Evolutionary conservation across 2,888 invertebrate genomes (phyloP).

Genomic region (Parasteatoda lunata): DNA sequence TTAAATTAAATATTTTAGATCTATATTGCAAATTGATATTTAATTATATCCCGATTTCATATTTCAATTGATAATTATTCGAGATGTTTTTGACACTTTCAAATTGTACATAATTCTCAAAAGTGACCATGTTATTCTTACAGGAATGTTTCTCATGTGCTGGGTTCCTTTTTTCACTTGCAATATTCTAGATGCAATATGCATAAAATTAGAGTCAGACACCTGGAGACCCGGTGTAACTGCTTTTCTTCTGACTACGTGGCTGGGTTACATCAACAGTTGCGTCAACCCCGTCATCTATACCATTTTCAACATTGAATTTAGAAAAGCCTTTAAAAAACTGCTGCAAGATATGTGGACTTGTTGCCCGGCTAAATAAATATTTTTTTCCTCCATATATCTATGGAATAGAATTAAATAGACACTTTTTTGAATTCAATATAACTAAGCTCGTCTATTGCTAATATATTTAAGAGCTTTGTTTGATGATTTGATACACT

Average conservation of each 20-base stretch:
- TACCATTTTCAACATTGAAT: constrained; percentile 97
- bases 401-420: too few species aligned
- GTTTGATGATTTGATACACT: too few species aligned
- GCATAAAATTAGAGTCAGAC: constrained; percentile 81
- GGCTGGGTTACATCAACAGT: constrained; percentile 96
- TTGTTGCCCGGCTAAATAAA: constrained; percentile 1
- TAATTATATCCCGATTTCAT: too few species aligned
- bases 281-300: constrained; percentile 89
- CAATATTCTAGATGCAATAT: constrained; percentile 97
- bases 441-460: too few species aligned
- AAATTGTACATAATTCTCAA: too few species aligned
- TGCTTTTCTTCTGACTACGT: constrained; percentile 94
- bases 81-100: too few species aligned
- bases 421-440: too few species aligned
- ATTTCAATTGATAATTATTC: too few species aligned
- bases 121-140: constrained; percentile 55
- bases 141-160: constrained; percentile 97
- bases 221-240: constrained; percentile 89
- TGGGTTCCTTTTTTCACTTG: constrained; percentile 99
- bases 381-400: too few species aligned
- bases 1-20: too few species aligned
- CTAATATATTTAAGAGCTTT: too few species aligned
- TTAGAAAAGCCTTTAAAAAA: constrained; percentile 97
- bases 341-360: constrained; percentile 78
- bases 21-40: too few species aligned